Evolutionary conservation across 2,888 invertebrate genomes (phyloP).

Genomic region (Baronia brevicornis): DNA sequence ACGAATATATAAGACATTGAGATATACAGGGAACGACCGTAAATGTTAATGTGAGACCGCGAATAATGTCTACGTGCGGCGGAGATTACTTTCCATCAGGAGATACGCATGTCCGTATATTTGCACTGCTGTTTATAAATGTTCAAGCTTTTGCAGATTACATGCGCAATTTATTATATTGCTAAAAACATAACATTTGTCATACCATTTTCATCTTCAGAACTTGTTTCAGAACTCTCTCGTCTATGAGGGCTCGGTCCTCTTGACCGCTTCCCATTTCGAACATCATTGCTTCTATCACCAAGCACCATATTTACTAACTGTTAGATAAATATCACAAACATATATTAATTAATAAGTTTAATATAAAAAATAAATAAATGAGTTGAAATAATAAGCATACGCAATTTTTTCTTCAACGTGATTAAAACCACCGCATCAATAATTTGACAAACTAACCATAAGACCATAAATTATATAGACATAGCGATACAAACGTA

Average conservation of each 20-base stretch:
- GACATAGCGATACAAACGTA: too few relatives aligned
- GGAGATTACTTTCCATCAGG: too few relatives aligned
- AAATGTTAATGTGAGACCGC: too few relatives aligned
- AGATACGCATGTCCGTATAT: too few relatives aligned
- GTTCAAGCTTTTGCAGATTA: too few relatives aligned
- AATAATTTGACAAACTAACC: slow-evolving; percentile 69
- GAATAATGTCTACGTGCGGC: too few relatives aligned
- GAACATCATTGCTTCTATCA: slow-evolving; percentile 89
- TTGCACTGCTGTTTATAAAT: too few relatives aligned
- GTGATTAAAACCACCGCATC: slow-evolving; percentile 77
- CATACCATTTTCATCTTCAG: slow-evolving; percentile 89
- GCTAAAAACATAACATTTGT: background rate
- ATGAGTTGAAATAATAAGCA: slow-evolving; percentile 45
- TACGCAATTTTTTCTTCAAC: slow-evolving; percentile 70
- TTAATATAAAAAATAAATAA: slow-evolving; percentile 27
- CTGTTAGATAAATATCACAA: slow-evolving; percentile 36
- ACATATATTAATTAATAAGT: slow-evolving; percentile 22
- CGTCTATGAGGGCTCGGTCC: slow-evolving; percentile 93
- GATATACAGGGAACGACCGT: too few relatives aligned
- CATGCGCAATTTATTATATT: too few relatives aligned
- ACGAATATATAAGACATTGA: too few relatives aligned
- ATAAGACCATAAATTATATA: slow-evolving; percentile 33
- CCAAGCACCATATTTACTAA: slow-evolving; percentile 86
- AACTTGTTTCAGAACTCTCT: slow-evolving; percentile 86
- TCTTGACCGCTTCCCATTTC: slow-evolving; percentile 91